phyloP scores from a whole-genome alignment of 2,888 invertebrate species.

The Matsumyia berberina region DNA sequence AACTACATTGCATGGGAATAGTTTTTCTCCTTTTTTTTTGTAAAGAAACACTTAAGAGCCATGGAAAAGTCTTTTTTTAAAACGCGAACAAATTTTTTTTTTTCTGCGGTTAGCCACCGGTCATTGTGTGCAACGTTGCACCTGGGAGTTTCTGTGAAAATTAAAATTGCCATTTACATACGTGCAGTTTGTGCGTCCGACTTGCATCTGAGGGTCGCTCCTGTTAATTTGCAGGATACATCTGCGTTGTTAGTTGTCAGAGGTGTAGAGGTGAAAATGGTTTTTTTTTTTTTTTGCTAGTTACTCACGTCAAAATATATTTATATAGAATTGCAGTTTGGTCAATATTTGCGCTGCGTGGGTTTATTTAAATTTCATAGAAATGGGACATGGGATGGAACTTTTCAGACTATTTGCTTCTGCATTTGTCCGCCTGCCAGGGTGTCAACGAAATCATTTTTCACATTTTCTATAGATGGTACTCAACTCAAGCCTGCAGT shows the following conservation, averaged over 20 bases:
- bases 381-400: too few species aligned
- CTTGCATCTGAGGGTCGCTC: constrained; percentile 12
- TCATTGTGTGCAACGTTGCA: constrained; percentile 16
- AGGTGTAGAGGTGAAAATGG: not conserved
- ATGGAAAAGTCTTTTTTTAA: not conserved
- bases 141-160: not conserved
- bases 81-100: constrained; percentile 44
- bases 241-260: not conserved
- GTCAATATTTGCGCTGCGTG: too few species aligned
- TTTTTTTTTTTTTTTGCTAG: not conserved
- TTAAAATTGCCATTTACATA: constrained; percentile 25
- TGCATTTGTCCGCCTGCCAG: too few species aligned
- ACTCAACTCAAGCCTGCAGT: too few species aligned
- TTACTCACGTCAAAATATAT: not conserved
- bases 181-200: constrained; percentile 5
- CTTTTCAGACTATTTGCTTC: too few species aligned
- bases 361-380: too few species aligned
- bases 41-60: constrained; percentile 34
- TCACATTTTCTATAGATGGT: too few species aligned
- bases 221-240: constrained; percentile 15
- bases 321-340: too few species aligned
- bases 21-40: not conserved
- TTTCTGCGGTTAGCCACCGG: constrained; percentile 32
- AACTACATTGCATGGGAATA: constrained; percentile 21
- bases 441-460: too few species aligned